Conservation (phyloP, 1,140 invertebrate genomes). For the Conus ventricosus region DNA sequence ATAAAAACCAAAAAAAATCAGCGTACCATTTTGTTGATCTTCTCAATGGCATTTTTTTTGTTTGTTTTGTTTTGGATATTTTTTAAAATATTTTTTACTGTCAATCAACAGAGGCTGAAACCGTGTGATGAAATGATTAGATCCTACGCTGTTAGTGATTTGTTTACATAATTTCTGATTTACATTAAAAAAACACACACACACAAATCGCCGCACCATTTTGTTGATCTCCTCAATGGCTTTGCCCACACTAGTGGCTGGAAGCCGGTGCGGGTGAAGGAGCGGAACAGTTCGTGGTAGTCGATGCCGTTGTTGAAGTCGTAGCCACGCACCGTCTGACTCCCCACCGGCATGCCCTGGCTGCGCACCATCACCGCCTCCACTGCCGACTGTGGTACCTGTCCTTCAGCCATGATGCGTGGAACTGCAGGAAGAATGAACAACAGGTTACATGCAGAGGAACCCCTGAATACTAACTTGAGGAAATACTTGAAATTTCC, state of each 20-base stretch:
- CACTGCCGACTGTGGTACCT: constrained; percentile 50
- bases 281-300: constrained; percentile 88
- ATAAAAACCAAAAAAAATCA: no score
- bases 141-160: no score
- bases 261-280: constrained; percentile 90
- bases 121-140: no score
- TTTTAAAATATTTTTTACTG: neutral
- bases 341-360: constrained; percentile 52
- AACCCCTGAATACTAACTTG: neutral
- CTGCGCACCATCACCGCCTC: constrained; percentile 65
- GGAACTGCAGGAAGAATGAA: neutral
- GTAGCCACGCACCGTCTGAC: constrained; percentile 78
- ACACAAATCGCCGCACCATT: constrained; percentile 82
- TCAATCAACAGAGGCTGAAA: no score
- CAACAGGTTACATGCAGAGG: neutral
- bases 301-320: constrained; percentile 95
- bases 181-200: neutral
- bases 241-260: constrained; percentile 96
- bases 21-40: no score
- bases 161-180: no score
- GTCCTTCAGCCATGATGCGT: constrained; percentile 37
- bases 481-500: no score
- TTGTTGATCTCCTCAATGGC: constrained; percentile 93
- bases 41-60: neutral
- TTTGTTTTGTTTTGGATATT: neutral